Conservation (phyloP, 2,113 vertebrate genomes). For the Stigmatopora nigra region DNA sequence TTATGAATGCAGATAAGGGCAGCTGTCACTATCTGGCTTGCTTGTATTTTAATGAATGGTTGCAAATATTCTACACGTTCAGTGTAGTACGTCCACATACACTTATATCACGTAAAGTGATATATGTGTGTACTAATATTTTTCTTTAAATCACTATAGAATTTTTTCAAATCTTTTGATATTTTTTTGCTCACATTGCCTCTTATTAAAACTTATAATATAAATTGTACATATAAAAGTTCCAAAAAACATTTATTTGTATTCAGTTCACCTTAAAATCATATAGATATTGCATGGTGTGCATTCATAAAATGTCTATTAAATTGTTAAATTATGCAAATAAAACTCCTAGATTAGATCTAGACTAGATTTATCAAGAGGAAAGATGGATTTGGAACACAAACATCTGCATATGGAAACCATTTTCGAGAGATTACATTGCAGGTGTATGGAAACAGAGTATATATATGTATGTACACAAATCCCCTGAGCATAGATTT, state of each 20-base stretch:
- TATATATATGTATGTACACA: conserved; percentile 2
- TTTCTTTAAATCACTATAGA: too few species aligned
- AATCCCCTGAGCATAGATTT: conserved; percentile 27
- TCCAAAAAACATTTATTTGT: conserved; percentile 6
- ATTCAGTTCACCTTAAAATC: conserved; percentile 11
- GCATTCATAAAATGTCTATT: conserved; percentile 36
- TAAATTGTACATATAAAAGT: background rate
- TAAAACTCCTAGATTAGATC: conserved; percentile 29
- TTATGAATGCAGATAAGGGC: conserved; percentile 56
- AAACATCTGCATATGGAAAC: conserved; percentile 55
- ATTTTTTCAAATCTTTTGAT: background rate
- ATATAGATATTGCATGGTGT: conserved; percentile 16
- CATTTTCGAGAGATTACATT: conserved; percentile 37
- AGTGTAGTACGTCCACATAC: conserved; percentile 13
- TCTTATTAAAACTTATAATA: background rate
- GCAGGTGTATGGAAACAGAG: conserved; percentile 18
- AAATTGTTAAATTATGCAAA: conserved; percentile 46
- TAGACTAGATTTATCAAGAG: conserved; percentile 45
- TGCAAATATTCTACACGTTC: conserved; percentile 54
- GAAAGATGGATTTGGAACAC: conserved; percentile 46
- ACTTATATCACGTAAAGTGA: background rate
- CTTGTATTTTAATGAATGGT: conserved; percentile 49
- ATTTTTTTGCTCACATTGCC: background rate
- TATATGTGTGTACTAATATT: background rate
- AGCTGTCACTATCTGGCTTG: conserved; percentile 56